Conservation (phyloP, 2,888 invertebrate genomes). For the Cacoxenus indagator region DNA sequence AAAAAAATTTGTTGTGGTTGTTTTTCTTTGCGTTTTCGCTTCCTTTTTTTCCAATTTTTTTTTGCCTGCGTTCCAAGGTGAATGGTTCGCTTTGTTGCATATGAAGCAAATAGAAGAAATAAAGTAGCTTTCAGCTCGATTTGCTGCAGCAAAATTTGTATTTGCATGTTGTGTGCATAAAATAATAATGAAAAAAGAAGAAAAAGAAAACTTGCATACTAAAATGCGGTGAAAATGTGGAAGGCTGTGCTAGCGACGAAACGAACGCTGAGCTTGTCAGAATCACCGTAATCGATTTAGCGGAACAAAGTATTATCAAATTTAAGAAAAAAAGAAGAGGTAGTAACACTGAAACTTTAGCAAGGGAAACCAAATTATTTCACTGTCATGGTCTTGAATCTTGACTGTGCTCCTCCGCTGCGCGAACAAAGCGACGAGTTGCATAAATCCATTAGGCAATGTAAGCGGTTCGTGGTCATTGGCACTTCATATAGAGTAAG, state of each 20-base stretch:
- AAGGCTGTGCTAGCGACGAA: no score
- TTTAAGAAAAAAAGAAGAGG: not conserved
- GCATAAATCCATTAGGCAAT: not conserved
- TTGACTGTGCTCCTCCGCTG: not conserved
- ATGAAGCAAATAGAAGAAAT: not conserved
- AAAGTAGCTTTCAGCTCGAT: conserved; percentile 3
- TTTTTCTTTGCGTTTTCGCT: no score
- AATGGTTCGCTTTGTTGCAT: not conserved
- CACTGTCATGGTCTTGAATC: not conserved
- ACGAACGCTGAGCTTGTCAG: no score
- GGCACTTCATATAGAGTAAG: no score
- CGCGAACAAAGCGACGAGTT: not conserved
- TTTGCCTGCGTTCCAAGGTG: no score
- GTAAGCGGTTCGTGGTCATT: not conserved
- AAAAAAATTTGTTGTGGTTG: no score
- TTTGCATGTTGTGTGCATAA: conserved; percentile 2
- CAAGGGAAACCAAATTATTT: not conserved
- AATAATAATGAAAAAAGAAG: no score
- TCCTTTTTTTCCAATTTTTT: not conserved
- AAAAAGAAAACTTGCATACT: no score
- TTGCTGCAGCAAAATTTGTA: not conserved
- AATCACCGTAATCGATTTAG: no score
- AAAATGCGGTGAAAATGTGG: no score
- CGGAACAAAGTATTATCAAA: not conserved
- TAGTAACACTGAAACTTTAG: not conserved